Evolutionary conservation across 1,140 invertebrate genomes (phyloP), one percentile per base, ranked within the genome.

Genomic region (Calycopis cecrops): DNA sequence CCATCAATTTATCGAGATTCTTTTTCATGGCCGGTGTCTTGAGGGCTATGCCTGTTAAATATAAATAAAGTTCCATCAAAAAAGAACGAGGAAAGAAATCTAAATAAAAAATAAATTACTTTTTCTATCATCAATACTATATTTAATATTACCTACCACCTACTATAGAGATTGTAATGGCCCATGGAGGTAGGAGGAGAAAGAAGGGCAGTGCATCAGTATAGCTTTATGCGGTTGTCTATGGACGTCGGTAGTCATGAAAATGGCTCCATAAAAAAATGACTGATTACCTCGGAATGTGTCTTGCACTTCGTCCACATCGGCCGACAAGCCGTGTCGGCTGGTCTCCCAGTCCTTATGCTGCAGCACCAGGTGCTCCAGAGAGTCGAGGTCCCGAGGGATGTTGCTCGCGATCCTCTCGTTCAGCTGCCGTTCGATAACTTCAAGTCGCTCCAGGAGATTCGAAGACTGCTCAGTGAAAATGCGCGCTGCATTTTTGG

Each of bases 21-120:
- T 95, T 94, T 81, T 98, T 96, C 79, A 98, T 93, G 35, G 94
- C 93, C 0, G 96, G 95, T 0, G 96, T 97, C 85, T 98, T 98
- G 35, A 94, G 79, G 0, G 94, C 93, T 48, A 97, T 93, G 35
- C 91, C 91, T 88, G 63, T 0, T 8, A 9, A 17, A 44, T 3
- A 37, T 2, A 3, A 37, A 37, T 37, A 28, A 6, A 28, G 21
- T 28, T 28, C 2, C n/a, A 6, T 28, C 6, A 28, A 3, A 28
- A 3, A 28, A 28, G 2, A 28, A 3, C 21, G 21, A 6, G 21
- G 6, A 28, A 28, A 28, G 2, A 28, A 28, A 28, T 28, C 6
- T 28, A 28, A 28, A 3, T 28, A 3, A 28, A 28, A 28, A 28
- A 28, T 28, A 28, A 3, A 3, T 28, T 6, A 28, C 6, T 28